Base-by-base conservation (phyloP, 2,113 vertebrate species). In the Epinephelus lanceolatus region DNA sequence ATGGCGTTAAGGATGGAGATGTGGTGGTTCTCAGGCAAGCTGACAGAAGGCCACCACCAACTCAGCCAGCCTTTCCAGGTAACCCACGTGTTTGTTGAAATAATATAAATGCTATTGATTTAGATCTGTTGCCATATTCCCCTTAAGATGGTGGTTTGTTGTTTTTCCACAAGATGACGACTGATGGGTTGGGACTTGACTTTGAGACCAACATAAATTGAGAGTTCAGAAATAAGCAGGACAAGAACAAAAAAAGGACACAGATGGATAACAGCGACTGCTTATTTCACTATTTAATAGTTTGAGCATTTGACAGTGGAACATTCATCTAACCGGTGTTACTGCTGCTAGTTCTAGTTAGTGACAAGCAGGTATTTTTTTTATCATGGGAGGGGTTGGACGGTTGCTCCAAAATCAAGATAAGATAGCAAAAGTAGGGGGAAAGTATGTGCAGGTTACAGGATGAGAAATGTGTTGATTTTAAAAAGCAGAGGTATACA, bases 1-100 rank as follows among this genome's bases (percentile, higher is more conserved):
- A 99, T n/a, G 98, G 98, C 70, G 88, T 99, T 84, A 99, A 99
- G 76, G 98, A 99, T 9, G 98, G 98, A 1, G 98, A 99, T 0
- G 97, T 99, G 91, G 97, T 99, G 86, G 96, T 99, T 80, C 93
- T 99, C 81, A 95, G 97, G 33, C 98, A 99, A 92, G 93, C 96
- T 6, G 97, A 98, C 59, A 94, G 96, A 3, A 95, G 94, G 51
- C 95, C 96, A 14, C 81, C 96, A 1, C 78, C 96, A 1, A 92
- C 94, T 67, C 97, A 96, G 3, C 86, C 78, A 1, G 18, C 90
- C 18, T 93, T 90, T 71, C 91, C 91, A 91, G 89, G 92, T 94
- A 86, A 82, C 67, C 2, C 14, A 4, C 0, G 1, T 11, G 1
- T 60, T 66, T 40, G 10, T 45, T 56, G 11, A 66, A 76, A 45